A percentile compares a stretch with the other conserved stretches of the same genome.
These are phyloP conservation scores for Patella depressa DNA, from an alignment of 2,888 invertebrate genomes.

Conservation along the genomic window DNA sequence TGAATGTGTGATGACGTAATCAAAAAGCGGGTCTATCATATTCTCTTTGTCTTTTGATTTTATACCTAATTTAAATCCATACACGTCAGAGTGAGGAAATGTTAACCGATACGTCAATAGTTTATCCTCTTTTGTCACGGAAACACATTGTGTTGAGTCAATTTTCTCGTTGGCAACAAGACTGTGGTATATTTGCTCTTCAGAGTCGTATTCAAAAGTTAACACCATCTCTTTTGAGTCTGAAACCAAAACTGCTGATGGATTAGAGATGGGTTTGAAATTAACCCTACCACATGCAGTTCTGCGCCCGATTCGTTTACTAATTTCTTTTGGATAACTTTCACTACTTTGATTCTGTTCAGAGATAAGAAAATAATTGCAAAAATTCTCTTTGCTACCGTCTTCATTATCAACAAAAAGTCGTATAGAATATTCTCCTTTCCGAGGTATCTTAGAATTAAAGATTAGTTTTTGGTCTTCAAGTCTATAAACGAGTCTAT, in stretches of 20 bases:
- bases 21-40: conserved; percentile 30
- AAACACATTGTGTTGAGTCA: conserved; percentile 29
- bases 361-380: conserved; percentile 56
- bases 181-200: conserved; percentile 23
- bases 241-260: conserved; percentile 20
- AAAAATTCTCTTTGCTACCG: conserved; percentile 53
- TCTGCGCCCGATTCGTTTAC: conserved; percentile 26
- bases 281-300: conserved; percentile 20
- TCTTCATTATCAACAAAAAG: conserved; percentile 38
- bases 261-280: conserved; percentile 19
- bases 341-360: conserved; percentile 23
- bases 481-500: conserved; percentile 35
- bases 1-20: conserved; percentile 33
- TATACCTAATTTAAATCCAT: conserved; percentile 34
- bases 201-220: conserved; percentile 32
- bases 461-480: conserved; percentile 42
- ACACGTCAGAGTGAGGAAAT: conserved; percentile 33
- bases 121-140: conserved; percentile 25
- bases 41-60: conserved; percentile 17
- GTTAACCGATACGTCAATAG: conserved; percentile 30
- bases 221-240: conserved; percentile 42
- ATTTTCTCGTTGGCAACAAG: conserved; percentile 21
- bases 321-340: conserved; percentile 31
- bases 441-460: conserved; percentile 39
- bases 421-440: conserved; percentile 48